These are phyloP conservation scores for Clarias laeviceps DNA, from an alignment of 2,797 vertebrate species.

Conservation along the genomic window DNA sequence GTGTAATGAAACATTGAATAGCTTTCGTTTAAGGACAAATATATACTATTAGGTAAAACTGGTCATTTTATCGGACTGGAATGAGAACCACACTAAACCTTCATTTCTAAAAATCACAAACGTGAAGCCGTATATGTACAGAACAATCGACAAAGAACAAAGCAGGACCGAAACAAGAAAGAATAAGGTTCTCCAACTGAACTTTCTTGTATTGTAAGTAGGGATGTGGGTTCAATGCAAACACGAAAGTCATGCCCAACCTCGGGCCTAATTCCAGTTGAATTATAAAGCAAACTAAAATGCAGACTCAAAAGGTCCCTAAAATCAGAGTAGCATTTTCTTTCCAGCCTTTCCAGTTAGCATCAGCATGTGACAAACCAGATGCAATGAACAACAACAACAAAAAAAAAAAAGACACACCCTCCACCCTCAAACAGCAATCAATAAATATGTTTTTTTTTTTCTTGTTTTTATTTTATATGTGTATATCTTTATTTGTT, in stretches of 20 bases:
- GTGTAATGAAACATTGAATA: background rate
- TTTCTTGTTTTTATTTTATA: constrained; percentile 59
- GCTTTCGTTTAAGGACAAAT: background rate
- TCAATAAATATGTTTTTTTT: constrained; percentile 75
- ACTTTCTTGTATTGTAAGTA: background rate
- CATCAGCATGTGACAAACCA: constrained; percentile 38
- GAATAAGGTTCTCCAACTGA: background rate
- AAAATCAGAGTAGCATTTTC: constrained; percentile 31
- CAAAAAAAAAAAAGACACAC: constrained; percentile 41
- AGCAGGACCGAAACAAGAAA: background rate
- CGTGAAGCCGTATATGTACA: background rate
- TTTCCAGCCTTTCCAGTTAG: constrained; percentile 46
- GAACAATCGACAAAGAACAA: background rate
- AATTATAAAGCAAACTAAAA: constrained; percentile 39
- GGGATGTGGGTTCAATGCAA: background rate
- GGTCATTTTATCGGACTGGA: background rate
- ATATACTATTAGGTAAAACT: background rate
- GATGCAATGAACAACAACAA: constrained; percentile 60
- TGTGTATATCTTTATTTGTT: constrained; percentile 62
- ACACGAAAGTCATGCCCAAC: background rate
- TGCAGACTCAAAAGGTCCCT: constrained; percentile 8
- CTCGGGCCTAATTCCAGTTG: constrained; percentile 68
- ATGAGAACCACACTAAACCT: background rate
- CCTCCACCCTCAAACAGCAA: constrained; percentile 67
- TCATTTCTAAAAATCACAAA: constrained; percentile 1